Evolutionary conservation across 2,797 vertebrate genomes (phyloP).

Genomic region (Argentina silus): DNA sequence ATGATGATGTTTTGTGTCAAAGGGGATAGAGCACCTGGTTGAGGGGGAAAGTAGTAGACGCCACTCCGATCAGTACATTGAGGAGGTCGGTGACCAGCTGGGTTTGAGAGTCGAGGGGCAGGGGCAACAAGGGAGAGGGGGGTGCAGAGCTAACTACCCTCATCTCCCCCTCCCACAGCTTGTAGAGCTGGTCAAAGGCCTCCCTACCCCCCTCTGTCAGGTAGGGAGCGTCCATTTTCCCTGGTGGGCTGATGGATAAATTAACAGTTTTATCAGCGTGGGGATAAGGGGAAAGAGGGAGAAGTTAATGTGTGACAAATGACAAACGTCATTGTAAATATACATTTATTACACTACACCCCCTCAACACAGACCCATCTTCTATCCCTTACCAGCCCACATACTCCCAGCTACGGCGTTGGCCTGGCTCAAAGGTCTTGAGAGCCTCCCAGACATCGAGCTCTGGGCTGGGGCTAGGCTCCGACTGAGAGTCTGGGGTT

Average conservation of each 20-base stretch:
- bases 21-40: conserved; percentile 68
- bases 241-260: conserved; percentile 79
- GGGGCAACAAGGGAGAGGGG: conserved; percentile 77
- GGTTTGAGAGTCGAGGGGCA: conserved; percentile 83
- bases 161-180: conserved; percentile 86
- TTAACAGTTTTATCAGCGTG: neutral
- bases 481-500: conserved; percentile 96
- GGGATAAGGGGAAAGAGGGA: no score
- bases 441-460: conserved; percentile 92
- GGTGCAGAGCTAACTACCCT: conserved; percentile 79
- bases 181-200: conserved; percentile 91
- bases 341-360: no score
- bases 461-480: conserved; percentile 87
- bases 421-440: conserved; percentile 85
- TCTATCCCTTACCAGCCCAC: conserved; percentile 85
- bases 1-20: neutral
- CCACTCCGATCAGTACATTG: conserved; percentile 93
- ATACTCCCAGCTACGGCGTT: conserved; percentile 92
- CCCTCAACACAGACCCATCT: neutral
- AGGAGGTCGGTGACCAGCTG: conserved; percentile 92
- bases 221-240: conserved; percentile 88
- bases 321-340: no score
- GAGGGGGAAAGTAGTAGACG: conserved; percentile 89
- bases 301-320: no score
- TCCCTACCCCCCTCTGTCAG: conserved; percentile 93